These are phyloP conservation scores for Odontamblyopus rebecca DNA, from an alignment of 2,797 vertebrate genomes.

Conservation along the genomic window DNA sequence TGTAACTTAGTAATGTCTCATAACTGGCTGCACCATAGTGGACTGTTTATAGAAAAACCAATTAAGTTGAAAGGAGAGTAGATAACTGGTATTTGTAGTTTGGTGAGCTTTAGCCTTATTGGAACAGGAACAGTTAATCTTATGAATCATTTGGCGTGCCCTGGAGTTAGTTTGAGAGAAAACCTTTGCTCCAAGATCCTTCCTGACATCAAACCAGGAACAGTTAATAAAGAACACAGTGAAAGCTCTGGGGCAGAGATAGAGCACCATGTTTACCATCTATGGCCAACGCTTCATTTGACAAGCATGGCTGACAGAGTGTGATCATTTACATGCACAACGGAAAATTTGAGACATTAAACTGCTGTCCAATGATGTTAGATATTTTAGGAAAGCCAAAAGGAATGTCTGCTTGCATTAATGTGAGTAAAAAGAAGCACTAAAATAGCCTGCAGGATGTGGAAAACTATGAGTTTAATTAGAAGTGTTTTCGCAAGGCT, in stretches of 20 bases:
- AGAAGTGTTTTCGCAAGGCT: constrained; percentile 7
- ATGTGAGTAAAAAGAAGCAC: constrained; percentile 14
- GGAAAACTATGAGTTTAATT: constrained; percentile 27
- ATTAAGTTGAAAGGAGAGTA: constrained; percentile 55
- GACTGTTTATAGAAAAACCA: constrained; percentile 56
- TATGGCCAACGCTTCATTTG: constrained; percentile 57
- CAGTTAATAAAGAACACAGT: constrained; percentile 39
- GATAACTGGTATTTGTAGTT: constrained; percentile 53
- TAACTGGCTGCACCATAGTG: constrained; percentile 40
- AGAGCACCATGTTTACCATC: constrained; percentile 60
- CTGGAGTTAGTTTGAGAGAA: constrained; percentile 36
- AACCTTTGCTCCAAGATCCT: constrained; percentile 20
- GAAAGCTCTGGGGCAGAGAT: constrained; percentile 50
- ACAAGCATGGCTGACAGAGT: constrained; percentile 53
- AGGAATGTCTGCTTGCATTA: constrained; percentile 30
- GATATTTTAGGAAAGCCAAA: constrained; percentile 34
- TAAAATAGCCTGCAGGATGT: constrained; percentile 15
- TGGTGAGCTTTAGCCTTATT: constrained; percentile 39
- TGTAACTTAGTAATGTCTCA: constrained; percentile 58
- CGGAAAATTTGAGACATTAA: constrained; percentile 51
- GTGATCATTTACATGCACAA: constrained; percentile 57
- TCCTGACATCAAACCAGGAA: constrained; percentile 33
- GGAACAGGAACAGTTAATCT: constrained; percentile 26
- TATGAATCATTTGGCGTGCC: constrained; percentile 2
- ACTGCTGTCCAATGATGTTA: constrained; percentile 55